Conservation (phyloP, 2,888 invertebrate genomes). For the Byasa hedistus region DNA sequence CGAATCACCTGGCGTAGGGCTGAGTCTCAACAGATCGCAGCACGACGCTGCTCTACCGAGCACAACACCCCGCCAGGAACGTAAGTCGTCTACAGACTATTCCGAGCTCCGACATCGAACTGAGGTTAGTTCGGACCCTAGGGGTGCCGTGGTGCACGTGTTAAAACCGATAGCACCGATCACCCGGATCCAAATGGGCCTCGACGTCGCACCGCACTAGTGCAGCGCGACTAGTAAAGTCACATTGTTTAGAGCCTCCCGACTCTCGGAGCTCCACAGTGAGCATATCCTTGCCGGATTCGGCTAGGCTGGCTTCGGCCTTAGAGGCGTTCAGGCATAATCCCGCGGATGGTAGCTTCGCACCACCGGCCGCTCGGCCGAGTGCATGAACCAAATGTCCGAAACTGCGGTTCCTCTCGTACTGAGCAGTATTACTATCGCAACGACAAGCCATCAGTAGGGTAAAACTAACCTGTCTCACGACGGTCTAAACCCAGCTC, state of each 20-base stretch:
- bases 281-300: slow-evolving; percentile 66
- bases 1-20: slow-evolving; percentile 64
- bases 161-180: slow-evolving; percentile 33
- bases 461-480: slow-evolving; percentile 82
- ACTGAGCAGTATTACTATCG: slow-evolving; percentile 78
- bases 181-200: slow-evolving; percentile 6
- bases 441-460: slow-evolving; percentile 78
- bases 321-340: slow-evolving; percentile 82
- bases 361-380: slow-evolving; percentile 73
- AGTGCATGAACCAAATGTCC: slow-evolving; percentile 80
- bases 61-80: slow-evolving; percentile 82
- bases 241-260: slow-evolving; percentile 72
- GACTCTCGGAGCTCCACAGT: slow-evolving; percentile 55
- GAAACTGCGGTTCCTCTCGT: slow-evolving; percentile 81
- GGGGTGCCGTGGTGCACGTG: slow-evolving; percentile 44
- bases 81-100: slow-evolving; percentile 82
- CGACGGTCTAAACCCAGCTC: slow-evolving; percentile 84
- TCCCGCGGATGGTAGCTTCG: slow-evolving; percentile 79
- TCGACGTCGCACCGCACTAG: slow-evolving; percentile 12
- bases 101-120: slow-evolving; percentile 78
- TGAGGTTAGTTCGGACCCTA: slow-evolving; percentile 45
- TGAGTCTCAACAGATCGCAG: slow-evolving; percentile 82
- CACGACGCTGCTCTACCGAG: slow-evolving; percentile 79
- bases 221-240: slow-evolving; percentile 51
- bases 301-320: slow-evolving; percentile 82